Evolutionary conservation across 2,888 invertebrate species (phyloP), one percentile per base, ranked within the genome.

Genomic region (Pseudanteris insignis): DNA sequence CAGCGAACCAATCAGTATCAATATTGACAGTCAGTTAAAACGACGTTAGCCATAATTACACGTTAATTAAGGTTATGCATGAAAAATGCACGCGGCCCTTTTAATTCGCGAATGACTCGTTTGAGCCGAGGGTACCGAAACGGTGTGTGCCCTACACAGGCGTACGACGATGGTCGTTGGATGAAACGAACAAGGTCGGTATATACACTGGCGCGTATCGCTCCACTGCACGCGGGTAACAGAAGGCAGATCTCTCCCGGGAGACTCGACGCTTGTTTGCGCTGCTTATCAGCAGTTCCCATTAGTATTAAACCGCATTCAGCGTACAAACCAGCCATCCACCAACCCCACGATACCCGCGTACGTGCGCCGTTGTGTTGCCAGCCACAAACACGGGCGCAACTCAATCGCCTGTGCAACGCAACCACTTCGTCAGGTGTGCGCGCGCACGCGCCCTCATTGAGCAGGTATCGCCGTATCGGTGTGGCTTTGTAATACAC

Each of bases 261-360:
- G 79, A 79, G 79, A 78, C 75, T 77, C 77, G 75, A 75, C 78
- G 79, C 79, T 79, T 79, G 79, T 79, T 79, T 79, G 79, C 79
- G 75, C 77, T 79, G 79, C 79, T 79, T 79, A 79, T 79, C 79
- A 78, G 79, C 79, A 77, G 76, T 75, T 76, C 76, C 78, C 79
- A 79, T 79, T 79, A 79, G 79, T 79, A 79, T 79, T 79, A 79
- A 79, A 79, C 79, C 79, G 78, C 79, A 79, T 79, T 79, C 79
- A 79, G 71, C 78, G 77, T 74, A 75, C 75, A 72, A 73, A 73
- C 75, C 72, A 69, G 58, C 75, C 72, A 67, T 59, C 68, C 67
- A 46, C 48, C 61, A 54, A 58, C 58, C 64, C 64, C 61, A 48
- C 46, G 46, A 29, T 51, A 41, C 50, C 48, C 51, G 30, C 38